A percentile compares a stretch with the other conserved stretches of the same genome.
phyloP scores from a whole-genome alignment of 2,888 invertebrate species.

The Andrena fulva region DNA sequence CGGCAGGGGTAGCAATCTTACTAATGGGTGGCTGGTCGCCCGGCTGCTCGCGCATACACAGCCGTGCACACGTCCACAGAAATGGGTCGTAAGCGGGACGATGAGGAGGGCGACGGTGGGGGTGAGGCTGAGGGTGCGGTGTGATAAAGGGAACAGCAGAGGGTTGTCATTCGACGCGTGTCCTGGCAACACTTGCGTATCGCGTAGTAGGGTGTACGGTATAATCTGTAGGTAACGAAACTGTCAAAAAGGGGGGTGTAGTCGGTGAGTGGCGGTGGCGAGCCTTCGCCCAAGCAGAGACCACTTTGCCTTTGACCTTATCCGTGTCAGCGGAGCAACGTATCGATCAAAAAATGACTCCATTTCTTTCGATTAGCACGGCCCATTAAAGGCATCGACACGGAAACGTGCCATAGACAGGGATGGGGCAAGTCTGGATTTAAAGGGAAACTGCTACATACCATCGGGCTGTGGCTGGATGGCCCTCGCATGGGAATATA shows the following conservation, averaged over 20 bases:
- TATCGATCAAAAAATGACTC: conserved; percentile 10
- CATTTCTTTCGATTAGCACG: conserved; percentile 54
- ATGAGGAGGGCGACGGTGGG: not conserved
- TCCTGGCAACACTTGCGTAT: conserved; percentile 47
- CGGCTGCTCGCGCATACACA: conserved; percentile 22
- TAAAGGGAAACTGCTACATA: not conserved
- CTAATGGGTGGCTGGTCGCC: conserved; percentile 73
- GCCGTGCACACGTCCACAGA: conserved; percentile 27
- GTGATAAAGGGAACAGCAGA: conserved; percentile 22
- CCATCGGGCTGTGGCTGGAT: not conserved
- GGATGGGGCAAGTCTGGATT: not conserved
- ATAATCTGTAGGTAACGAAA: conserved; percentile 50
- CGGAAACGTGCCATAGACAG: conserved; percentile 10
- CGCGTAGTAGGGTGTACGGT: not conserved
- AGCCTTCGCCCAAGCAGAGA: conserved; percentile 5
- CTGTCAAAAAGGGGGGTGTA: conserved; percentile 55
- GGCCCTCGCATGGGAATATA: not conserved
- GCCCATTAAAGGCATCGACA: conserved; percentile 12
- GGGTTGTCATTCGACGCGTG: conserved; percentile 51
- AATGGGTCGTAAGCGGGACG: conserved; percentile 22
- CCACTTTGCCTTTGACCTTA: conserved; percentile 50
- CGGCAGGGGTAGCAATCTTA: conserved; percentile 78
- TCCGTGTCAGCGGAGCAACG: conserved; percentile 16
- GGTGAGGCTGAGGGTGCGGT: not conserved
- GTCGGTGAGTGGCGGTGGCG: conserved; percentile 10